phyloP scores from a whole-genome alignment of 2,113 vertebrate genomes.

The Tauraco erythrolophus region DNA sequence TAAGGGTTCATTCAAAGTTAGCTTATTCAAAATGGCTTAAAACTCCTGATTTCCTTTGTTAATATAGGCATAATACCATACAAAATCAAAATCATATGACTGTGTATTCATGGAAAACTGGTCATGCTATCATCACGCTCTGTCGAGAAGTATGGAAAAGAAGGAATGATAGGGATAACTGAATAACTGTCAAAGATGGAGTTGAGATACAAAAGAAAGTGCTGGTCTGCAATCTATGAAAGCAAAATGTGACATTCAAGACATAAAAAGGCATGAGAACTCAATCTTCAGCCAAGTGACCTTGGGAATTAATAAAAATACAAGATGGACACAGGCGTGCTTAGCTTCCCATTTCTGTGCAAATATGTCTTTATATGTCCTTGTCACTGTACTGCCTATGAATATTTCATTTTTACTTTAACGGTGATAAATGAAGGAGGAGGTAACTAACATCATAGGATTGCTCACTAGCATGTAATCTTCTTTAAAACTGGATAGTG shows the following conservation, averaged over 20 bases:
- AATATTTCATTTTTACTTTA: background rate
- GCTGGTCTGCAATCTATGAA: background rate
- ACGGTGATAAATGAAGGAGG: background rate
- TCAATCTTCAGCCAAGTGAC: background rate
- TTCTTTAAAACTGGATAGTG: background rate
- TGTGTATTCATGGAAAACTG: background rate
- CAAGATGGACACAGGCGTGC: background rate
- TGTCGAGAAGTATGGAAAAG: background rate
- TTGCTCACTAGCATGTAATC: background rate
- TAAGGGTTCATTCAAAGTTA: background rate
- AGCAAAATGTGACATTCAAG: background rate
- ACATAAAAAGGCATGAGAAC: background rate
- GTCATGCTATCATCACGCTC: background rate
- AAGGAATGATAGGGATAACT: background rate
- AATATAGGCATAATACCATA: background rate
- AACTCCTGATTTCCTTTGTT: background rate
- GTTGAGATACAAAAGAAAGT: background rate
- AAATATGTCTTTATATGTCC: background rate
- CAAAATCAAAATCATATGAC: background rate
- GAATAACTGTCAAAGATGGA: background rate
- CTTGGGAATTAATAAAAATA: background rate
- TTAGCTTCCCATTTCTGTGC: background rate
- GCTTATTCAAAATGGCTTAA: background rate
- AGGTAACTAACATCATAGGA: background rate
- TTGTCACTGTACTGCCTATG: background rate